Evolutionary conservation across 2,113 vertebrate genomes (phyloP), one percentile per base, ranked within the genome.

Genomic region (Anoura caudifer): DNA sequence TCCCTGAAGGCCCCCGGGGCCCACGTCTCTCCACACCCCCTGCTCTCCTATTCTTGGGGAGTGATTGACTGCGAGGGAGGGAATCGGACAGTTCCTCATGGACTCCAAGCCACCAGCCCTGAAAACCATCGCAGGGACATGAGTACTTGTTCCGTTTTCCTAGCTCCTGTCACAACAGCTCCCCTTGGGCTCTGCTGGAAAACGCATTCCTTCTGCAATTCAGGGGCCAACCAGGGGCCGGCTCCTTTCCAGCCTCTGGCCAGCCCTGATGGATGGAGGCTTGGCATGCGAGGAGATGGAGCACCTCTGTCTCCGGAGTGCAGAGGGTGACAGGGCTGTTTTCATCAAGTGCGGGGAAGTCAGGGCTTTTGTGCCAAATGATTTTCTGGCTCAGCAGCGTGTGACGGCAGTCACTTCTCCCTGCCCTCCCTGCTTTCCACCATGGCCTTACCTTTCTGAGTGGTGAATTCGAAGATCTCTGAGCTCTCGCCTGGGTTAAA

Each of bases 401-500:
- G 52, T 31, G 31, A 31, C 22, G 1, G 16, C 19, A 15, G 14
- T 7, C 16, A 3, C 19, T 19, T 24, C 54, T n/a, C 16, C 3
- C 9, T 10, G 10, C 56, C 75, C 15, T 1, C 47, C 33, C 26
- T 1, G 33, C 52, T 16, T 12, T 14, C 50, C 10, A 1, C 70
- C 24, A 50, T 0, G 0, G 63, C 84, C 99, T 94, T 98, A 99
- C 99, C 99, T 99, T 99, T 99, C 97, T 99, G 99, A 41, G 99
- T 99, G 96, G 99, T 99, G 67, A 99, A 98, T 97, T 99, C 98
- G 94, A 99, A 99, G 97, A 99, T 99, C 96, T 99, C 99, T 0
- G 99, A 98, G 73, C 99, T 99, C 96, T 99, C 97, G 24, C 99
- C 99, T 0, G 99, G 99, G 59, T 99, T 99, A 98, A 99, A 99